phyloP scores from a whole-genome alignment of 2,113 vertebrate genomes.

The Zosterops lateralis region DNA sequence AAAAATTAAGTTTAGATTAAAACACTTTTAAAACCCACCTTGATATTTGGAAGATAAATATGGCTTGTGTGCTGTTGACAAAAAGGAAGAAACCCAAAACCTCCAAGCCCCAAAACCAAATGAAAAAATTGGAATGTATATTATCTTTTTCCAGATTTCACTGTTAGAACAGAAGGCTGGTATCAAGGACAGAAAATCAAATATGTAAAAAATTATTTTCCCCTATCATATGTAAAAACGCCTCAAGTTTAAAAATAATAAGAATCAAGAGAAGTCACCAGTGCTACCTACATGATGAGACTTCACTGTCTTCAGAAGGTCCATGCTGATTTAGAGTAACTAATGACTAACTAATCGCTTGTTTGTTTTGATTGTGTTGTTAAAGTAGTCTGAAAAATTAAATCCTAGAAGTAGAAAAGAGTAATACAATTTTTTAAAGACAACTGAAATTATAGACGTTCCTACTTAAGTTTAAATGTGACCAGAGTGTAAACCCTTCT shows the following conservation, averaged over 20 bases:
- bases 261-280: neutral
- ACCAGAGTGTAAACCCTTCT: neutral
- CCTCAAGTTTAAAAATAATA: neutral
- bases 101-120: neutral
- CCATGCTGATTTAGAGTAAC: neutral
- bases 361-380: neutral
- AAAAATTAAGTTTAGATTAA: neutral
- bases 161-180: neutral
- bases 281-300: neutral
- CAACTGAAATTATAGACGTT: neutral
- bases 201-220: neutral
- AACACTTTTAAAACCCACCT: neutral
- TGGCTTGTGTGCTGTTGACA: neutral
- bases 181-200: neutral
- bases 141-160: neutral
- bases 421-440: neutral
- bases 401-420: neutral
- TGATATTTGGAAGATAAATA: slow-evolving; percentile 34
- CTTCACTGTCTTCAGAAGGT: neutral
- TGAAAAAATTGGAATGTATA: neutral
- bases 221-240: neutral
- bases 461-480: neutral
- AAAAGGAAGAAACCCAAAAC: neutral
- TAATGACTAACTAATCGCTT: neutral
- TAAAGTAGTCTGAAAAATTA: neutral